Base-by-base conservation (phyloP, 1,140 invertebrate genomes). In the Drosophila nigromelanica region DNA sequence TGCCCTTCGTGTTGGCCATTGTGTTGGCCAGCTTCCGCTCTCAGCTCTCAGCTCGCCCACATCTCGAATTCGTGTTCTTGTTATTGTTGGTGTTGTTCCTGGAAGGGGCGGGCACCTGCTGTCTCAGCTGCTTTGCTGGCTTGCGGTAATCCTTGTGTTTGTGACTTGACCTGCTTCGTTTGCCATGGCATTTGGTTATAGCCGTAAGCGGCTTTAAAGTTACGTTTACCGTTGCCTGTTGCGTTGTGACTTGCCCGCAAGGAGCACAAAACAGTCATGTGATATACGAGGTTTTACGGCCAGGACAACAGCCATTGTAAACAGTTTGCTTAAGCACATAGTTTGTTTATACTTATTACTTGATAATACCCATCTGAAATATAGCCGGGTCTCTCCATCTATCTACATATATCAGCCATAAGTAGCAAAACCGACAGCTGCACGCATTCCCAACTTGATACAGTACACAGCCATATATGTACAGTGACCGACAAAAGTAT, bases 131-230 rank as follows among this genome's bases (percentile, higher is more conserved):
- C 30, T 15, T 60, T 33, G 37, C 59, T 68, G 74, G 74, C 78
- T 58, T 73, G 74, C 77, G 72, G 76, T 87, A 87, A 87, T 87
- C 82, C 82, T 78, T 76, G 72, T 87, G 82, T 87, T 82, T 87
- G 82, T 83, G 82, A 79, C 83, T 87, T 87, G 82, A 87, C 83
- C 82, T 79, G 83, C 79, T 82, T 75, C 83, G 82, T 89, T 89
- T 86, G 78, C 77, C 72, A 60, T 69, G 76, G 80, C 80, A 83
- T 83, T 85, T 77, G 83, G 75, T 76, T 87, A 82, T 87, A 61
- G 79, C 83, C 82, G 78, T 87, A 87, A 87, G 82, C 82, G 75
- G 82, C 83, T 87, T 87, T 87, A 87, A 87, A 87, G 47, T 87
- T 87, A 77, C 82, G 64, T 55, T 77, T 58, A 64, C 63, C 58